phyloP scores from a whole-genome alignment of 2,888 invertebrate species.

The Diabrotica balteata region DNA sequence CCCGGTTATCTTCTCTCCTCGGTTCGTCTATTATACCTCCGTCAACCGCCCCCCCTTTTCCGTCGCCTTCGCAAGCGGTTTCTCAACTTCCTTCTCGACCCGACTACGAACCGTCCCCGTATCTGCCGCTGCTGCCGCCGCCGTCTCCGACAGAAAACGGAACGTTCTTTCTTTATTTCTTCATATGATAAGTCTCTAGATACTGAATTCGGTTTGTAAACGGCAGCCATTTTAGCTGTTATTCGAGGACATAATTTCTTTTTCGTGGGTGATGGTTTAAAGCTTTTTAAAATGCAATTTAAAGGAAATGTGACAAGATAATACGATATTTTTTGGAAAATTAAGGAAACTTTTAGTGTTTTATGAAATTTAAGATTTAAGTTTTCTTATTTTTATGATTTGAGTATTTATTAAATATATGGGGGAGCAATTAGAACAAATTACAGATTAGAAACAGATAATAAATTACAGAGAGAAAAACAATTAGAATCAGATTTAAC shows the following conservation, averaged over 20 bases:
- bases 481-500: no score
- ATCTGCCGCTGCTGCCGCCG: slow-evolving; percentile 18
- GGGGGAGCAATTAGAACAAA: no score
- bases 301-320: no score
- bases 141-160: slow-evolving; percentile 5
- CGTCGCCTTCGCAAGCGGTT: slow-evolving; percentile 8
- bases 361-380: no score
- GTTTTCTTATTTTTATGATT: no score
- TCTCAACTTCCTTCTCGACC: slow-evolving; percentile 14
- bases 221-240: slow-evolving; percentile 14
- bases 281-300: no score
- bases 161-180: slow-evolving; percentile 20
- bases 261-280: no score
- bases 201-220: slow-evolving; percentile 10
- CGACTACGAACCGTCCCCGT: slow-evolving; percentile 10
- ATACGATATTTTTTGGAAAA: no score
- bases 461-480: no score
- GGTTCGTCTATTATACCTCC: slow-evolving; percentile 43
- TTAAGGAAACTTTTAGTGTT: no score
- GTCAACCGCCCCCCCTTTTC: slow-evolving; percentile 28
- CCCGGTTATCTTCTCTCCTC: slow-evolving; percentile 47
- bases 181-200: slow-evolving; percentile 19
- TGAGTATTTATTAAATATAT: no score
- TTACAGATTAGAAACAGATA: no score
- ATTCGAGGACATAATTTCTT: slow-evolving; percentile 1